Evolutionary conservation across 2,888 invertebrate species (phyloP).

Genomic region (Rhamnusium bicolor): DNA sequence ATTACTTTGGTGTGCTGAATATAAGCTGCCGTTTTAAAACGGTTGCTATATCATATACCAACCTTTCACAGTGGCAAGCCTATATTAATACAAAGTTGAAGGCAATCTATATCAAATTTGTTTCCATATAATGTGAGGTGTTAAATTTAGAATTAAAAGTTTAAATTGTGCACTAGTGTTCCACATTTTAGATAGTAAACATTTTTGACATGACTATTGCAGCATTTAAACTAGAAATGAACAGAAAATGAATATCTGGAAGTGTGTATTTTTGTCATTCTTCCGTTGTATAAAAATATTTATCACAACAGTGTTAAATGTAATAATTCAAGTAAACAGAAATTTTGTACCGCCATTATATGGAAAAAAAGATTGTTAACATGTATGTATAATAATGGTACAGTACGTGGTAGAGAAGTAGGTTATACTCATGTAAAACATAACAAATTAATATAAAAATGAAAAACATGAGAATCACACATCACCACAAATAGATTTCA

Average conservation of each 20-base stretch:
- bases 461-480: constrained; percentile 57
- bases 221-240: neutral
- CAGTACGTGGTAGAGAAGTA: constrained; percentile 42
- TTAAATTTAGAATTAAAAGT: constrained; percentile 3
- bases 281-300: too few species aligned
- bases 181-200: too few species aligned
- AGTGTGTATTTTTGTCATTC: too few species aligned
- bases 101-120: constrained; percentile 50
- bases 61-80: constrained; percentile 49
- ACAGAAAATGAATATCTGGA: neutral
- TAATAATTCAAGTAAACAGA: neutral
- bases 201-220: too few species aligned
- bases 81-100: constrained; percentile 51
- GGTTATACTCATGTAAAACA: constrained; percentile 45
- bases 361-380: constrained; percentile 49
- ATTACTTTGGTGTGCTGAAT: constrained; percentile 56
- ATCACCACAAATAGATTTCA: constrained; percentile 61
- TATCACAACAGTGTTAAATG: too few species aligned
- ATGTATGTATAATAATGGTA: constrained; percentile 41
- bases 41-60: constrained; percentile 35
- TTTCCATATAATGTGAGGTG: constrained; percentile 47
- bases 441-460: constrained; percentile 43
- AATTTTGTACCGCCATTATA: constrained; percentile 39
- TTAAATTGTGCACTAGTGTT: too few species aligned
- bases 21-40: constrained; percentile 49